These are phyloP conservation scores for Ryuthela nishihirai DNA, from an alignment of 2,888 invertebrate genomes.

Conservation along the genomic window DNA sequence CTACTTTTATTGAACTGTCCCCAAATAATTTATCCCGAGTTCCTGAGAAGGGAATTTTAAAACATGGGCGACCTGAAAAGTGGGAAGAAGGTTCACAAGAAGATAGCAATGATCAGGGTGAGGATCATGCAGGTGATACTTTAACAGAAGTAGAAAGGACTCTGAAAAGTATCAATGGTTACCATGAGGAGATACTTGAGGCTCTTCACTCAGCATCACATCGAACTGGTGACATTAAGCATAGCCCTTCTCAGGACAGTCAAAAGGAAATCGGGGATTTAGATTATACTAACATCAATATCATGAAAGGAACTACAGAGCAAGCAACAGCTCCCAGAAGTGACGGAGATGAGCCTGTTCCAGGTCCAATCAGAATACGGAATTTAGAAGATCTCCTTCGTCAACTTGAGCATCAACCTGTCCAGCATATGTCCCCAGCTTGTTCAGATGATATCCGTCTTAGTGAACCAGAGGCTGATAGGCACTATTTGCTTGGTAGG, in stretches of 20 bases:
- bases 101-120: conserved; percentile 55
- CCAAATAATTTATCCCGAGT: conserved; percentile 70
- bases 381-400: conserved; percentile 86
- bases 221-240: conserved; percentile 52
- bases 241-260: conserved; percentile 63
- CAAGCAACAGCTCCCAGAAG: conserved; percentile 25
- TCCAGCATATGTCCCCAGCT: conserved; percentile 66
- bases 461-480: conserved; percentile 85
- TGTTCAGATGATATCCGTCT: conserved; percentile 84
- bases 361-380: conserved; percentile 78
- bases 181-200: conserved; percentile 86
- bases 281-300: conserved; percentile 43
- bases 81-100: conserved; percentile 63
- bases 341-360: conserved; percentile 64
- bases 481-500: conserved; percentile 58
- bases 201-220: conserved; percentile 60
- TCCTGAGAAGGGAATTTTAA: conserved; percentile 87
- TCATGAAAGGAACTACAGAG: conserved; percentile 33
- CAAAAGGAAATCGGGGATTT: conserved; percentile 60
- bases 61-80: conserved; percentile 60
- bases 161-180: conserved; percentile 80
- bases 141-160: conserved; percentile 63
- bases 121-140: conserved; percentile 45
- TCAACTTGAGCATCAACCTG: conserved; percentile 44
- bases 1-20: conserved; percentile 70